Base-by-base conservation (phyloP, 1,140 invertebrate species). In the Euwallacea fornicatus region DNA sequence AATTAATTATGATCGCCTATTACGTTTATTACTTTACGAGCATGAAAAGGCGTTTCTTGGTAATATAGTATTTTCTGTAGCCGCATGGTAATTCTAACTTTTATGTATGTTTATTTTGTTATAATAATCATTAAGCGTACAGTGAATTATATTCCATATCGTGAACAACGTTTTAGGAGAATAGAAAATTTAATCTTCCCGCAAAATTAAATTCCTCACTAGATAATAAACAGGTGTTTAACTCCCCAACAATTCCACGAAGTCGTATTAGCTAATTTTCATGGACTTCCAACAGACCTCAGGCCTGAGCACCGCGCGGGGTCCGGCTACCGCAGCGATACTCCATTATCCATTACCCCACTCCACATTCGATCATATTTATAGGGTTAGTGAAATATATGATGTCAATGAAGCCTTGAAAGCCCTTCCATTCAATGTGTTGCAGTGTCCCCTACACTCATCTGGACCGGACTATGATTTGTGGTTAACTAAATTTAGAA, bases 331-430 rank as follows among this genome's bases (percentile, higher is more conserved):
- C 65, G 74, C 67, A 42, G 67, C 67, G 68, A 42, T 63, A 59
- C 42, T 75, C 71, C 67, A 75, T 73, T 75, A 73, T 33, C 21
- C 21, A 69, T 74, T 73, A 73, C 54, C 67, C 69, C 73, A 13
- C 68, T 44, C 61, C 67, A 66, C 66, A 71, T 65, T 72, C 69
- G 74, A 76, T 76, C 72, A 74, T 75, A 71, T 77, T 77, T 77
- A 76, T 77, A 71, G 73, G 69, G 65, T 76, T 77, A 77, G 75
- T 76, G 75, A 77, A 75, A 76, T 73, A 76, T 76, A 73, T 63
- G 71, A 71, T 70, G 55, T 11, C 69, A 65, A 60, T 61, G 56
- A 58, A 47, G 68, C 68, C 61, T 70, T 70, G 60, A 70, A 62
- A 70, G 42, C 46, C 53, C n/a, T 54, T 60, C 46, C 8, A 9